Conservation (phyloP, 1,140 invertebrate species). For the Drusus annulatus region DNA sequence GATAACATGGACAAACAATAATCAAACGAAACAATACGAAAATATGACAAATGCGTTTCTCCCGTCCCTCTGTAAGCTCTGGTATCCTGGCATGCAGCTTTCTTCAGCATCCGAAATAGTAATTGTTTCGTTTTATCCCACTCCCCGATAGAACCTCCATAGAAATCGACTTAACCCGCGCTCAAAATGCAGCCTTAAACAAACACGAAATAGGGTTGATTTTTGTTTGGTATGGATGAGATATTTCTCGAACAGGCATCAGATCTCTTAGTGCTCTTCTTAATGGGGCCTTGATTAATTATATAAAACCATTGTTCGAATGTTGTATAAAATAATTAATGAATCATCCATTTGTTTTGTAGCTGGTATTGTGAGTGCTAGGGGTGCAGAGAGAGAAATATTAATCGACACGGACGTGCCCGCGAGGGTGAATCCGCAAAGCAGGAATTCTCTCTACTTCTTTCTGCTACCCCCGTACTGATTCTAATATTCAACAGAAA, state of each 20-base stretch:
- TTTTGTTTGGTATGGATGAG: not conserved
- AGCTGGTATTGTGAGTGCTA: constrained; percentile 51
- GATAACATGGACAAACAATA: constrained; percentile 45
- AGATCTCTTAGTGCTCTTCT: constrained; percentile 48
- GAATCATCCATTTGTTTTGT: constrained; percentile 58
- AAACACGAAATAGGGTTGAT: not conserved
- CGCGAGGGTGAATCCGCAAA: constrained; percentile 29
- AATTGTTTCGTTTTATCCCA: constrained; percentile 43
- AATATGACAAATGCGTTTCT: constrained; percentile 52
- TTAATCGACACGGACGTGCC: constrained; percentile 56
- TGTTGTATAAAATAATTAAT: constrained; percentile 60
- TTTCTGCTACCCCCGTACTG: not conserved
- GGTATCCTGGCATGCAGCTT: constrained; percentile 40
- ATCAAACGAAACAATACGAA: constrained; percentile 53
- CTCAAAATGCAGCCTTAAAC: not conserved
- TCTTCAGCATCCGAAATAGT: constrained; percentile 42
- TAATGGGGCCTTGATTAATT: constrained; percentile 56
- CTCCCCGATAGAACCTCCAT: constrained; percentile 11
- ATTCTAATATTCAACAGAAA: constrained; percentile 10
- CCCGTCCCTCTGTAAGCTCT: constrained; percentile 32
- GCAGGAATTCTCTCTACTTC: constrained; percentile 1
- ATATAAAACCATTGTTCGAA: constrained; percentile 60
- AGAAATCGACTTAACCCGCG: constrained; percentile 10
- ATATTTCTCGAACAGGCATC: constrained; percentile 44
- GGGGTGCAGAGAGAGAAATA: constrained; percentile 49